Percentiles rank a stretch among this genome's conserved stretches.
Evolutionary conservation across 2,797 vertebrate genomes (phyloP).

Genomic region (Lutjanus argentimaculatus): DNA sequence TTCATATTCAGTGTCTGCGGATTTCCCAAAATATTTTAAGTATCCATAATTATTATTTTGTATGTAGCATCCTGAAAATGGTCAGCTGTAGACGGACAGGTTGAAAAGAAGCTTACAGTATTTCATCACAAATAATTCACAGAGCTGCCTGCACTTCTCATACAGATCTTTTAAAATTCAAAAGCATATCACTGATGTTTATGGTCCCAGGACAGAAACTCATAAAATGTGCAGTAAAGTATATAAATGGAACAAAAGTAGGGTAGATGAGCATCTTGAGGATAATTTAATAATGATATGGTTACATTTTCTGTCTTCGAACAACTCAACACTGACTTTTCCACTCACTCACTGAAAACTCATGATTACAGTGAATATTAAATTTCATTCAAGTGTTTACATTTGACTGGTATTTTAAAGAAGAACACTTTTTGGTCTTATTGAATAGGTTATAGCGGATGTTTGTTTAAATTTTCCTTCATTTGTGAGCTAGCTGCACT

Average conservation of each 20-base stretch:
- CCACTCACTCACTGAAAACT: not conserved
- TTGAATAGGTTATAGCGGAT: not conserved
- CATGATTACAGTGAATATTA: not conserved
- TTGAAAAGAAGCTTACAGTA: not conserved
- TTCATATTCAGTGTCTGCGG: not conserved
- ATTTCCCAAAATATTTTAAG: not conserved
- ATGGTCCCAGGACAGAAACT: not conserved
- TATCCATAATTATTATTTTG: not conserved
- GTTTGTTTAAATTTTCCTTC: not conserved
- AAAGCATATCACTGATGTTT: not conserved
- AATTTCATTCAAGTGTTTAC: not conserved
- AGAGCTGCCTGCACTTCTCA: not conserved
- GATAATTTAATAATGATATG: not conserved
- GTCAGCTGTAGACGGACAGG: not conserved
- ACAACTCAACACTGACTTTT: not conserved
- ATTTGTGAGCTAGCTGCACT: not conserved
- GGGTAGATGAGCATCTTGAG: not conserved
- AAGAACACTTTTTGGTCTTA: not conserved
- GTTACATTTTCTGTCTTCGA: not conserved
- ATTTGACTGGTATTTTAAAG: not conserved
- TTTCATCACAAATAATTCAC: conserved; percentile 3
- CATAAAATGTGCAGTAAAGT: not conserved
- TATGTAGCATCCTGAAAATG: not conserved
- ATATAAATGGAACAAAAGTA: not conserved
- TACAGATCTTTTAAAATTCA: not conserved